These are phyloP conservation scores for Glandiceps talaboti DNA, from an alignment of 53 echinoderm and acorn worm species.

Conservation along the genomic window DNA sequence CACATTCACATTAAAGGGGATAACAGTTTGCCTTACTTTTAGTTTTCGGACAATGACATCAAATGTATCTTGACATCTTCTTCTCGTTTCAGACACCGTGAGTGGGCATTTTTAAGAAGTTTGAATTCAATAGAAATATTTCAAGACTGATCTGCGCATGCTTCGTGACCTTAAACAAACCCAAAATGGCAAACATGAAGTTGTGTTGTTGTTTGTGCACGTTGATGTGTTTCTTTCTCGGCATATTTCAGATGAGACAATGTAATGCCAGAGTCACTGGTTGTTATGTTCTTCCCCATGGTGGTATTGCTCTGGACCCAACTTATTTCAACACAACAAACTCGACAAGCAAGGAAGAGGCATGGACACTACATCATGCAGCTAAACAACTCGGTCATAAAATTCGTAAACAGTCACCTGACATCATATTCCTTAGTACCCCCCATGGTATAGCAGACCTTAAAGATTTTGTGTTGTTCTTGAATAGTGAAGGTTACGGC, in stretches of 20 bases:
- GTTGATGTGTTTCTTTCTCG: not conserved
- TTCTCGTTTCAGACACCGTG: no score
- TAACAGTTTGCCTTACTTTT: no score
- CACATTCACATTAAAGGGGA: no score
- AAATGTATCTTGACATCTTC: no score
- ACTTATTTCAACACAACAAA: slow-evolving; percentile 42
- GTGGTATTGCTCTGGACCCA: slow-evolving; percentile 38
- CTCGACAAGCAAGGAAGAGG: slow-evolving; percentile 19
- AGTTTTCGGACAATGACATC: no score
- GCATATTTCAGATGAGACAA: not conserved
- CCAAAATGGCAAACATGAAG: not conserved
- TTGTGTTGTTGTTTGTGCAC: no score
- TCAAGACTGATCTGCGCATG: not conserved
- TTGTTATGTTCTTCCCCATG: slow-evolving; percentile 36
- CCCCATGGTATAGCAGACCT: slow-evolving; percentile 40
- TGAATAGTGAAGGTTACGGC: slow-evolving; percentile 24
- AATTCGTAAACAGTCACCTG: slow-evolving; percentile 18
- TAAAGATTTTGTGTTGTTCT: slow-evolving; percentile 23
- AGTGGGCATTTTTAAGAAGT: no score
- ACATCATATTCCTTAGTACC: slow-evolving; percentile 39
- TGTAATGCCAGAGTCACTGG: slow-evolving; percentile 18
- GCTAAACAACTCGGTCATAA: slow-evolving; percentile 12
- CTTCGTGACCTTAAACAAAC: not conserved
- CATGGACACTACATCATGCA: slow-evolving; percentile 25
- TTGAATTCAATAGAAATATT: no score